These are phyloP conservation scores for Onthophagus taurus DNA, from an alignment of 1,140 invertebrate species.

Conservation along the genomic window DNA sequence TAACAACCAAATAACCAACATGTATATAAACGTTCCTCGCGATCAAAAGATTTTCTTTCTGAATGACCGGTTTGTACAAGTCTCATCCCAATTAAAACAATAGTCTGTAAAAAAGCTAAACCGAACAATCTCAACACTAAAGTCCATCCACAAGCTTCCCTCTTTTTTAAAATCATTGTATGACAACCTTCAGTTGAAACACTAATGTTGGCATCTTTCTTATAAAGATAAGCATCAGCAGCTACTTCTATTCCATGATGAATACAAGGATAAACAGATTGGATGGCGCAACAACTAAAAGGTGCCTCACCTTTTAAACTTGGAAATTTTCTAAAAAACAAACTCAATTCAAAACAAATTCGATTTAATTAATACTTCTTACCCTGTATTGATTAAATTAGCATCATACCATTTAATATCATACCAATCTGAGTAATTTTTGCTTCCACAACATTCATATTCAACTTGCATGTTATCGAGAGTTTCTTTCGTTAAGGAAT, in stretches of 20 bases:
- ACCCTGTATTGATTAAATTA: conserved; percentile 20
- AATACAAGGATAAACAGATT: conserved; percentile 32
- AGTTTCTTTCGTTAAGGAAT: conserved; percentile 26
- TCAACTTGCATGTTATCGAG: conserved; percentile 34
- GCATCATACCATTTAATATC: conserved; percentile 30
- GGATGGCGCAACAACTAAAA: conserved; percentile 35
- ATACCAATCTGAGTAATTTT: conserved; percentile 36
- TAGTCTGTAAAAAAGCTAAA: conserved; percentile 16
- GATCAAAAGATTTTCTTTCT: conserved; percentile 5
- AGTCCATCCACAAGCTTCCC: conserved; percentile 22
- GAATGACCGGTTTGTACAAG: conserved; percentile 1
- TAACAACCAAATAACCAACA: conserved; percentile 6
- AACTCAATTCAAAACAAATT: not conserved
- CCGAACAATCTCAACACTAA: conserved; percentile 25
- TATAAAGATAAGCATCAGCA: conserved; percentile 27
- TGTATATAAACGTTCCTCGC: conserved; percentile 4
- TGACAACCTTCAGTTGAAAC: conserved; percentile 30
- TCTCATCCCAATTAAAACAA: not conserved
- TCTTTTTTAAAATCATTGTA: conserved; percentile 23
- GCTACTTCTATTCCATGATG: conserved; percentile 32
- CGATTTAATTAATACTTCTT: conserved; percentile 10
- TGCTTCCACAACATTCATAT: conserved; percentile 35
- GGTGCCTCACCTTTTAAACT: conserved; percentile 22
- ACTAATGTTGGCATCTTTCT: conserved; percentile 30
- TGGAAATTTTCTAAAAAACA: conserved; percentile 9